Evolutionary conservation across 2,113 vertebrate species (phyloP).

Genomic region (Sitta europaea): DNA sequence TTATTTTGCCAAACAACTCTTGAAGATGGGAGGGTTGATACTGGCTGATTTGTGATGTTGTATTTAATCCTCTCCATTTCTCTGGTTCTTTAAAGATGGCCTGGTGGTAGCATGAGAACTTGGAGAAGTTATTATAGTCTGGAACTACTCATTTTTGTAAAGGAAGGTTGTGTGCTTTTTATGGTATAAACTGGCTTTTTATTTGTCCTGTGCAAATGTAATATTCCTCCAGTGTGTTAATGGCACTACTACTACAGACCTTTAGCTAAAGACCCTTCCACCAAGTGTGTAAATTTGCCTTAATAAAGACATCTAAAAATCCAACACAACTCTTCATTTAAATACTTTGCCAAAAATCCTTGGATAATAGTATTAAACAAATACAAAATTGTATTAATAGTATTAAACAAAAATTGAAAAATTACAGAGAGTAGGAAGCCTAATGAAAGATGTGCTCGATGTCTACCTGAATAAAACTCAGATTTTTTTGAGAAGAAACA

Average conservation of each 20-base stretch:
- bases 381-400: too few species aligned
- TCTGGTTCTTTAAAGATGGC: background rate
- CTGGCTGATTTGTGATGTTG: background rate
- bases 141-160: background rate
- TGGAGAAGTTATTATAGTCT: background rate
- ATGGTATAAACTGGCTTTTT: background rate
- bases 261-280: background rate
- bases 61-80: background rate
- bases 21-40: background rate
- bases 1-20: background rate
- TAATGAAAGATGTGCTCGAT: background rate
- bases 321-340: background rate
- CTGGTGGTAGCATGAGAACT: background rate
- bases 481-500: background rate
- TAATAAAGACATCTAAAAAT: background rate
- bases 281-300: background rate
- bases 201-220: background rate
- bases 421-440: background rate
- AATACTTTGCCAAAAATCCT: background rate
- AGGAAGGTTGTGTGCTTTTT: background rate
- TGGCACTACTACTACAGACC: background rate
- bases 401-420: background rate
- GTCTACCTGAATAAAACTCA: background rate
- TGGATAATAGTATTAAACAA: background rate
- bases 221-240: background rate